Evolutionary conservation across 2,113 vertebrate species (phyloP).

Genomic region (Anoura caudifer): DNA sequence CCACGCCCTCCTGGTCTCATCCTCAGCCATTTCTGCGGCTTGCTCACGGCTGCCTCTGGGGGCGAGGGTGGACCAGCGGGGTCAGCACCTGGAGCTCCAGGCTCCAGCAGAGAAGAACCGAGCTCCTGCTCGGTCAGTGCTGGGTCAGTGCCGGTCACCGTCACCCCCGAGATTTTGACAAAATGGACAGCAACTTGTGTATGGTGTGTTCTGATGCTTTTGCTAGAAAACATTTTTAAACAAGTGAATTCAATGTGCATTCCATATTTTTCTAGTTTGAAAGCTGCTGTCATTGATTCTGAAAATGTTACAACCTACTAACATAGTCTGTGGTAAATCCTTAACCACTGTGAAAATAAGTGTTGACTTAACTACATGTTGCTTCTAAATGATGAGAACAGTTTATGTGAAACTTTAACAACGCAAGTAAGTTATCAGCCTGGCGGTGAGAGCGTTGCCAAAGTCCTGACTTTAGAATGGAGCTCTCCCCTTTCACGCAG

Average conservation of each 20-base stretch:
- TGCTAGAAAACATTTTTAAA: background rate
- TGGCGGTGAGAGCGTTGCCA: background rate
- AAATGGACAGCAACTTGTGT: background rate
- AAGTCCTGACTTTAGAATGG: background rate
- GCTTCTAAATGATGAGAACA: background rate
- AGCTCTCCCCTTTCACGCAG: background rate
- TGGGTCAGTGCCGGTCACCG: too few species aligned
- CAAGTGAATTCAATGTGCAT: background rate
- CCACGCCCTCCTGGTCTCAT: background rate
- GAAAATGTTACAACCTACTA: background rate
- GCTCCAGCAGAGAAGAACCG: background rate
- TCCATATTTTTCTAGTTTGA: background rate
- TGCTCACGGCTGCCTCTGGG: background rate
- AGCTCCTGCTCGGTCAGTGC: background rate
- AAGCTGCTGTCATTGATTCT: conserved; percentile 10
- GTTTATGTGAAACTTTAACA: background rate
- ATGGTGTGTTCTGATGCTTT: background rate
- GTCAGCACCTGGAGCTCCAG: background rate
- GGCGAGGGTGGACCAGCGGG: background rate
- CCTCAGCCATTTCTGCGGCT: background rate
- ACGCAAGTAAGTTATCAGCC: background rate
- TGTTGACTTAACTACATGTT: background rate
- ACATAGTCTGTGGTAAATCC: background rate
- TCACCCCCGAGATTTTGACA: background rate
- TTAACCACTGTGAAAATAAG: background rate